phyloP scores from a whole-genome alignment of 2,888 invertebrate genomes.

The Drosophila mulleri region DNA sequence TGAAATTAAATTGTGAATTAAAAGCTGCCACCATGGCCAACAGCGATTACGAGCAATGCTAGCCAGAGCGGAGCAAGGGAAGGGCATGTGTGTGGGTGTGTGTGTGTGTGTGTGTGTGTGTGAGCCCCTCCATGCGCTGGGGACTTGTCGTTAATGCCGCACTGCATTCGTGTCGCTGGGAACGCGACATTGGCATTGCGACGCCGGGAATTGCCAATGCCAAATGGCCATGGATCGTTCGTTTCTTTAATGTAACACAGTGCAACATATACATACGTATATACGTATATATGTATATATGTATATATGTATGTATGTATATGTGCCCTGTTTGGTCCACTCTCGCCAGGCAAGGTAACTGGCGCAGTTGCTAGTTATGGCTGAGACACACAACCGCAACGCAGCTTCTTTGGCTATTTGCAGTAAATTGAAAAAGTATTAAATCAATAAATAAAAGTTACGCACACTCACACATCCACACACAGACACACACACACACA shows the following conservation, averaged over 20 bases:
- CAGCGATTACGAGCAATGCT: slow-evolving; percentile 55
- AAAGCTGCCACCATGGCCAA: slow-evolving; percentile 69
- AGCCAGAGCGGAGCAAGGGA: not conserved
- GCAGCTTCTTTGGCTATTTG: slow-evolving; percentile 73
- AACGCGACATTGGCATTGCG: slow-evolving; percentile 45
- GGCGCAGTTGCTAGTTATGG: slow-evolving; percentile 64
- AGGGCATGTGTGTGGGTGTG: not conserved
- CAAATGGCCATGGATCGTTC: slow-evolving; percentile 48
- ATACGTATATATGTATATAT: not conserved
- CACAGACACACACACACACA: slow-evolving; percentile 12
- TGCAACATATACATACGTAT: not conserved
- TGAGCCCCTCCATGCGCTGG: slow-evolving; percentile 30
- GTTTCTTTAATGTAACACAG: slow-evolving; percentile 46
- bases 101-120: not conserved
- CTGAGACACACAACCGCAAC: slow-evolving; percentile 36
- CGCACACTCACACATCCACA: slow-evolving; percentile 48
- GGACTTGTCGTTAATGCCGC: slow-evolving; percentile 63
- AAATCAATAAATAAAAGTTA: slow-evolving; percentile 78
- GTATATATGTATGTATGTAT: not conserved
- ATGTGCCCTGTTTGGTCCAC: not conserved
- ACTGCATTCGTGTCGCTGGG: slow-evolving; percentile 54
- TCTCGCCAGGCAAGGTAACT: slow-evolving; percentile 15
- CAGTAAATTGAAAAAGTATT: slow-evolving; percentile 79
- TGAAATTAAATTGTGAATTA: slow-evolving; percentile 79
- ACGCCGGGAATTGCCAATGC: slow-evolving; percentile 45